Conservation (phyloP, 1,140 invertebrate genomes). For the Drosophila arizonae region DNA sequence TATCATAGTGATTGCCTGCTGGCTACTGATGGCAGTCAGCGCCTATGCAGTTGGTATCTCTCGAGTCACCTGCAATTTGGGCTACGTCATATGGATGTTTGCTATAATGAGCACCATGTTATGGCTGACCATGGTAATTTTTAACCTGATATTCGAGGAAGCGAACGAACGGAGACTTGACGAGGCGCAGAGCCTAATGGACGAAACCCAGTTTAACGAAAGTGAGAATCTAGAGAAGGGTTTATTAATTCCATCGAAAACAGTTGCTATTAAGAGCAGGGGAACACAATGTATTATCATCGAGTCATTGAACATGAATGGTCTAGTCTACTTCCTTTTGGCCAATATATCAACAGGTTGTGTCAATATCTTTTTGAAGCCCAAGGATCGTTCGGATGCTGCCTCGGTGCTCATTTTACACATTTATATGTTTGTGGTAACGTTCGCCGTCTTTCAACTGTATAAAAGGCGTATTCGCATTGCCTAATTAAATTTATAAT, state of each 20-base stretch:
- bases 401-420: conserved; percentile 56
- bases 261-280: background rate
- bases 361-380: conserved; percentile 67
- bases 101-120: conserved; percentile 45
- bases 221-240: conserved; percentile 45
- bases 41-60: conserved; percentile 49
- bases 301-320: conserved; percentile 68
- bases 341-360: conserved; percentile 66
- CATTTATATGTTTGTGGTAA: conserved; percentile 60
- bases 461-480: conserved; percentile 56
- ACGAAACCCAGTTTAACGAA: no score
- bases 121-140: conserved; percentile 36
- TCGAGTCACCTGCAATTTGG: conserved; percentile 60
- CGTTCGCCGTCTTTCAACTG: conserved; percentile 41
- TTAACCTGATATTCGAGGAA: conserved; percentile 44
- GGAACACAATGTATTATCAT: conserved; percentile 36
- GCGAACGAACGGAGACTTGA: background rate
- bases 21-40: conserved; percentile 28
- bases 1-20: conserved; percentile 23
- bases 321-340: conserved; percentile 51
- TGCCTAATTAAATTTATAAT: conserved; percentile 25
- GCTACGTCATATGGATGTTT: conserved; percentile 56
- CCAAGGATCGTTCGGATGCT: conserved; percentile 37
- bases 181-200: no score
- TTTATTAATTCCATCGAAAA: background rate